phyloP scores from a whole-genome alignment of 2,888 invertebrate genomes.

The Monopis laevigella region DNA sequence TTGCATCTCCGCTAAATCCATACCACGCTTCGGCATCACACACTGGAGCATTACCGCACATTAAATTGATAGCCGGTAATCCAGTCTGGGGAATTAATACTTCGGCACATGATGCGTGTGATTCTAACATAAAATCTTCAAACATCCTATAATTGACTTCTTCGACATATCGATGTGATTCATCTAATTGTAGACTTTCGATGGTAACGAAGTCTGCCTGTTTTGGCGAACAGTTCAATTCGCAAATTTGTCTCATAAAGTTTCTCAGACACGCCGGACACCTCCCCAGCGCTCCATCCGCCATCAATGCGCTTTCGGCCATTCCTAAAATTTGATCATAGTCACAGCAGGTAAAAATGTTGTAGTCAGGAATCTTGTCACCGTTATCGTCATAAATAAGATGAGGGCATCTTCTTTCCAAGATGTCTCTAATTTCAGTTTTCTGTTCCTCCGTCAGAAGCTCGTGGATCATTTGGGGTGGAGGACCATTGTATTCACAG shows the following conservation, averaged over 20 bases:
- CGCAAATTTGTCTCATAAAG: conserved; percentile 79
- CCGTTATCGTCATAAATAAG: conserved; percentile 50
- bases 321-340: conserved; percentile 57
- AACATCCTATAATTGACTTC: conserved; percentile 62
- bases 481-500: conserved; percentile 30
- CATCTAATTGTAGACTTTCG: not conserved
- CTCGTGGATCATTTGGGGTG: conserved; percentile 26
- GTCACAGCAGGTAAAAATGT: conserved; percentile 71
- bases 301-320: conserved; percentile 64
- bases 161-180: conserved; percentile 39
- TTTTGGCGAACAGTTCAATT: conserved; percentile 79
- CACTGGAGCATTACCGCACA: conserved; percentile 76
- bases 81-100: conserved; percentile 82
- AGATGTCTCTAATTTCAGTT: conserved; percentile 31
- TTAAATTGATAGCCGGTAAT: conserved; percentile 76
- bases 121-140: conserved; percentile 68
- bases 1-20: conserved; percentile 67
- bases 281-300: conserved; percentile 75
- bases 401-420: conserved; percentile 71
- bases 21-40: conserved; percentile 76
- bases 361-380: conserved; percentile 28
- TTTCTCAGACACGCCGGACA: conserved; percentile 87
- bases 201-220: conserved; percentile 66
- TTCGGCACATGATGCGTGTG: conserved; percentile 81
- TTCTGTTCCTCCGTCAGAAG: conserved; percentile 38